Base-by-base conservation (phyloP, 2,113 vertebrate genomes). In the Hemiprocne comata region DNA sequence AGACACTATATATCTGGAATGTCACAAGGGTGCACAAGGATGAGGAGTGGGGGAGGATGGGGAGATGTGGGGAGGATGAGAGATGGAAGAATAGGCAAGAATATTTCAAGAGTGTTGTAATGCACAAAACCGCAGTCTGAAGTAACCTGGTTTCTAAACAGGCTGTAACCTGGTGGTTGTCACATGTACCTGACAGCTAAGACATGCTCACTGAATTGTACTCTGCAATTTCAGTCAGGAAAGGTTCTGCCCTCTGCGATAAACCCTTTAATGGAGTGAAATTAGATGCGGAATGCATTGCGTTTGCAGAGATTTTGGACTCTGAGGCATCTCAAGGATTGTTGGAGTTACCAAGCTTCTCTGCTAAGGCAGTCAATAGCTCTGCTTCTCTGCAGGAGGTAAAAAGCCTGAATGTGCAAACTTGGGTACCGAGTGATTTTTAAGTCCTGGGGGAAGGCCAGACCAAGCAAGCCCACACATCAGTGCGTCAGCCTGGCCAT, bases 211-310 rank as follows among this genome's bases (percentile, higher is more conserved):
- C 50, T 76, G 58, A 90, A 44, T 58, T 88, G 34, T 15, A 31
- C 11, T 88, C 20, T 5, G 10, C 0, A 0, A 82, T 79, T 90
- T 92, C 62, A 60, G 9, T 62, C 50, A 73, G 14, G 21, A 83
- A 93, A 73, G 34, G 50, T 90, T 88, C 44, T 92, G 50, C 54
- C 24, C 29, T 79, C 38, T 42, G 50, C 85, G 50, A 64, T 40
- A 86, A 95, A 90, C 17, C 34, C 50, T 80, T 80, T 86, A 83
- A 85, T n/a, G 58, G 62, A 88, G 38, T 44, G 54, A 90, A 93
- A 92, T 65, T 90, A 86, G 44, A 21, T 57, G 13, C 6, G 16
- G 12, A 93, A 31, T 1, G 0, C 48, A 33, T 25, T 55, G 24
- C 7, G 3, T 66, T 94, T 81, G 14, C 55, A 74, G 77, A 89